A percentile compares a stretch with the other conserved stretches of the same genome.
Conservation (phyloP, 2,797 vertebrate species). For the Hybognathus amarus region DNA sequence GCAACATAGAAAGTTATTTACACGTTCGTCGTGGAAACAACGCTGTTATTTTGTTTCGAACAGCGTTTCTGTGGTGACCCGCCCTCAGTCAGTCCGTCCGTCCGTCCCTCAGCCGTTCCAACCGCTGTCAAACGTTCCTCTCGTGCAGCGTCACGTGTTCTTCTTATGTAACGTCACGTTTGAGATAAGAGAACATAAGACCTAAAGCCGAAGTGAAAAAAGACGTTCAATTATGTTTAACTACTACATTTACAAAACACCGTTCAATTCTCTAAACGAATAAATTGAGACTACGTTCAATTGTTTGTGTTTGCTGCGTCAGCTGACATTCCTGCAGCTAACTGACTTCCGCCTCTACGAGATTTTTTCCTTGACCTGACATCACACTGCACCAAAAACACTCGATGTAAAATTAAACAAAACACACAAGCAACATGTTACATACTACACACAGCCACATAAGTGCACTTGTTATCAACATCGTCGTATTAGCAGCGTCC, state of each 20-base stretch:
- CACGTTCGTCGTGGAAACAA: neutral
- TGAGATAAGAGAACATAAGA: neutral
- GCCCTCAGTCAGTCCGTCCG: neutral
- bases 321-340: neutral
- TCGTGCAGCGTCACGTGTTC: conserved; percentile 51
- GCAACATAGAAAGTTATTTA: neutral
- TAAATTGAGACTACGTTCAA: neutral
- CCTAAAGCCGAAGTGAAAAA: neutral
- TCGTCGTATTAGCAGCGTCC: neutral
- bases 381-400: conserved; percentile 34
- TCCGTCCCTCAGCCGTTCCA: neutral
- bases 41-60: conserved; percentile 5
- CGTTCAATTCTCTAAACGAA: neutral
- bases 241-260: neutral
- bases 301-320: neutral
- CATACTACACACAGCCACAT: neutral
- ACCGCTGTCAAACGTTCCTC: conserved; percentile 28
- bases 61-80: conserved; percentile 20
- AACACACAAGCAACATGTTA: neutral
- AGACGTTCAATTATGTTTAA: neutral
- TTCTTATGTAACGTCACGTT: conserved; percentile 59
- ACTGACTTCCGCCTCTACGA: conserved; percentile 11
- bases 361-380: conserved; percentile 3
- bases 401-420: neutral
- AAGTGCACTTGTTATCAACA: neutral